Conservation (phyloP, 2,797 vertebrate genomes). For the Rhinogobio ventralis region DNA sequence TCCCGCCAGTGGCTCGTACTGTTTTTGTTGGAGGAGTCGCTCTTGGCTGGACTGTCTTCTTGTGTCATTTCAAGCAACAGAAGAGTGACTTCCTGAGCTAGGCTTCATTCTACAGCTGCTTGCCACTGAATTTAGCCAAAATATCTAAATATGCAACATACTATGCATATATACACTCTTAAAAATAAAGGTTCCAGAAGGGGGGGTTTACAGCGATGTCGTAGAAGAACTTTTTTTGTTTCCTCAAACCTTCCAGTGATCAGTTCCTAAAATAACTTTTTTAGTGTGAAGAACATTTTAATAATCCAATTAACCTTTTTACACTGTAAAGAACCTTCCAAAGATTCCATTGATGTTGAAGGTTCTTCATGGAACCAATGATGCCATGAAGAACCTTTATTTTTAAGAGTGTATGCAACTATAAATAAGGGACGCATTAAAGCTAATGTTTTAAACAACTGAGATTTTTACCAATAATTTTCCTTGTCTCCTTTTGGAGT, state of each 20-base stretch:
- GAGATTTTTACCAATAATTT: neutral
- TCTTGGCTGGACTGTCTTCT: conserved; percentile 78
- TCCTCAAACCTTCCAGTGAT: too few relatives aligned
- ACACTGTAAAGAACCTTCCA: too few relatives aligned
- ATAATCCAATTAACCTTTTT: too few relatives aligned
- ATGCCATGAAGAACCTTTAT: too few relatives aligned
- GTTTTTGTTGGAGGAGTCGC: conserved; percentile 77
- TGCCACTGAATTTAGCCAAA: conserved; percentile 9
- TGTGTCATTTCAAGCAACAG: conserved; percentile 79
- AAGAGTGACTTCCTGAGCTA: conserved; percentile 46
- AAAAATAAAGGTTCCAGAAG: too few relatives aligned
- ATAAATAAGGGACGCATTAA: neutral
- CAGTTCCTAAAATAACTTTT: too few relatives aligned
- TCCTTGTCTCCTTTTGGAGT: neutral
- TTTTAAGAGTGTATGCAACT: too few relatives aligned
- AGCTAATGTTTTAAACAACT: neutral
- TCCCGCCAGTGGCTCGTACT: conserved; percentile 80
- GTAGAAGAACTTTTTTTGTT: too few relatives aligned
- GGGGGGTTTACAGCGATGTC: too few relatives aligned
- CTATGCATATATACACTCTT: neutral
- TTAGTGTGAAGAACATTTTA: too few relatives aligned
- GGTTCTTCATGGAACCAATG: too few relatives aligned
- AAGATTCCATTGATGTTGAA: too few relatives aligned
- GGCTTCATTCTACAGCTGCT: neutral
- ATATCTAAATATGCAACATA: neutral